Percentiles rank a stretch among this genome's conserved stretches.
Evolutionary conservation across 2,113 vertebrate species (phyloP).

Genomic region (Petrocephalus microphthalmus): DNA sequence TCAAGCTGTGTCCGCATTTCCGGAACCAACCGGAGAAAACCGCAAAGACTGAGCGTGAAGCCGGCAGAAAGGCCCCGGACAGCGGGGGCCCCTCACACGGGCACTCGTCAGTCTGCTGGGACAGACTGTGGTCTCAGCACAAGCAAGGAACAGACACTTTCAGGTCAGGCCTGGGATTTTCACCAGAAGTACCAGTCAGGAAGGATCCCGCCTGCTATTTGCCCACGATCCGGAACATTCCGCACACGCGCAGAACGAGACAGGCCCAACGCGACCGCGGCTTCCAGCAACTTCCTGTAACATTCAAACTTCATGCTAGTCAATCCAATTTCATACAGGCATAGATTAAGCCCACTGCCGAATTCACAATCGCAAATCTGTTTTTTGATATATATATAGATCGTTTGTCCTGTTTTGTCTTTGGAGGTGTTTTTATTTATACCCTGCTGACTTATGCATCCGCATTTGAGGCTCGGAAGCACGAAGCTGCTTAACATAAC

Average conservation of each 20-base stretch:
- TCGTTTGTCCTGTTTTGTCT: slow-evolving; percentile 39
- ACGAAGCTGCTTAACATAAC: slow-evolving; percentile 43
- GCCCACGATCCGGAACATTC: not conserved
- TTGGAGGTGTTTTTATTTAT: slow-evolving; percentile 17
- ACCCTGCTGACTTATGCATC: slow-evolving; percentile 41
- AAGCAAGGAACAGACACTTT: not conserved
- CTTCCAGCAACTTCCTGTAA: not conserved
- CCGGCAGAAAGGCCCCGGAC: not conserved
- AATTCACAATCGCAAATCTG: slow-evolving; percentile 45
- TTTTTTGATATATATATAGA: slow-evolving; percentile 20
- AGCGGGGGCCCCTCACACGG: not conserved
- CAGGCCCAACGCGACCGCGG: not conserved
- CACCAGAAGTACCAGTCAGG: not conserved
- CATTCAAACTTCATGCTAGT: not conserved
- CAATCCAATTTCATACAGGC: slow-evolving; percentile 43
- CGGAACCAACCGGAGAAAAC: not conserved
- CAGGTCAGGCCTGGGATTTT: not conserved
- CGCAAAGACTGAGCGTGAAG: not conserved
- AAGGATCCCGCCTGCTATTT: not conserved
- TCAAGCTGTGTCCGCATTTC: not conserved
- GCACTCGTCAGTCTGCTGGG: not conserved
- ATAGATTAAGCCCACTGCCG: slow-evolving; percentile 43
- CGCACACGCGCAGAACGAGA: not conserved
- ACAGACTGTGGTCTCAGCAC: not conserved
- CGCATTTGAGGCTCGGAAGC: slow-evolving; percentile 40